Base-by-base conservation (phyloP, 2,113 vertebrate genomes). In the Trogon melanurus region DNA sequence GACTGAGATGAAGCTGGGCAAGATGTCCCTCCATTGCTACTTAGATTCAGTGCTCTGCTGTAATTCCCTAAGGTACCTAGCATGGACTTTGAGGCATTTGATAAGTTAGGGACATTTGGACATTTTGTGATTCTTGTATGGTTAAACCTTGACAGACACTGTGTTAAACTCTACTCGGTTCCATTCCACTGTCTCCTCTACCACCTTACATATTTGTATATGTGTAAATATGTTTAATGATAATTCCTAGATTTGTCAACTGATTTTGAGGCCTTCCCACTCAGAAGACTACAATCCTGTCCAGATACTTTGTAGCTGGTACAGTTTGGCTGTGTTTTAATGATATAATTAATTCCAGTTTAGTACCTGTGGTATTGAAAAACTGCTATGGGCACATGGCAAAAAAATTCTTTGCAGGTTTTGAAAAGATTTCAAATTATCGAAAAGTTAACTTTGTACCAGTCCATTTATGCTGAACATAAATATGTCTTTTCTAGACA, bases 401-500 rank as follows among this genome's bases (percentile, higher is more conserved):
- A 91, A 69, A 93, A 85, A 92, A 96, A 41, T 15, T 30, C 50
- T 54, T 65, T 80, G 44, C 25, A 36, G 36, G 25, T 89, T 70
- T 47, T 89, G 60, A 2, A 58, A 66, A 70, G 29, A n/a, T 94
- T 76, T 80, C 47, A 26, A 84, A 71, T 89, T 93, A 69, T 54
- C 80, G 89, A 58, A 51, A 84, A 69, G 60, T 62, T 91, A 73
- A n/a, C 36, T 53, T 70, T 78, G 64, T 64, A 75, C 23, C 34
- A 83, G 38, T 67, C 47, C 47, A 34, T 70, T 95, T 92, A 36
- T 86, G 51, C 64, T 86, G 86, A 81, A 34, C 9, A 47, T 47
- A n/a, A 54, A 45, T 58, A 93, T 95, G 22, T 64, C 62, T 71
- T 93, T 34, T 85, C 62, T n/a, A 90, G 67, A 25, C 75, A 72